Evolutionary conservation across 2,888 invertebrate species (phyloP).

Genomic region (Scrobipalpa costella): DNA sequence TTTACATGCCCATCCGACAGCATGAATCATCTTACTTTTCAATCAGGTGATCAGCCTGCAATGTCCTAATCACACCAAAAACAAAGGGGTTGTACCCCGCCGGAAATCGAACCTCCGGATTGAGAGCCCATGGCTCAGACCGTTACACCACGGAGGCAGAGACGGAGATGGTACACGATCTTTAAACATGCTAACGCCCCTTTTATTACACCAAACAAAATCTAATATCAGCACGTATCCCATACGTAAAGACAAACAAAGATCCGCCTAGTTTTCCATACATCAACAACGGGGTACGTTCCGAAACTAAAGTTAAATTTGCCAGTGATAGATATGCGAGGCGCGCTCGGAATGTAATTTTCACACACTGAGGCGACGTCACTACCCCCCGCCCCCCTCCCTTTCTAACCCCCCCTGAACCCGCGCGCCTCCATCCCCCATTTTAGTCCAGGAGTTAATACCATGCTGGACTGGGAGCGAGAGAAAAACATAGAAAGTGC

Average conservation of each 20-base stretch:
- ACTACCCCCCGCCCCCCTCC: slow-evolving; percentile 56
- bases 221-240: slow-evolving; percentile 8
- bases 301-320: slow-evolving; percentile 80
- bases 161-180: neutral
- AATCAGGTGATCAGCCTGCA: no score
- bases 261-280: slow-evolving; percentile 10
- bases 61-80: no score
- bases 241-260: slow-evolving; percentile 10
- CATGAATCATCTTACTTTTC: no score
- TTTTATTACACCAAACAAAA: slow-evolving; percentile 20
- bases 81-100: no score
- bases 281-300: slow-evolving; percentile 34
- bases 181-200: neutral
- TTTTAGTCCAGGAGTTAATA: slow-evolving; percentile 34
- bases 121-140: no score
- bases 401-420: slow-evolving; percentile 41
- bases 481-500: no score
- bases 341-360: slow-evolving; percentile 81
- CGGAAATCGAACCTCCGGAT: no score
- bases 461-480: no score
- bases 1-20: no score
- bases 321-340: slow-evolving; percentile 81
- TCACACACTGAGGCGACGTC: slow-evolving; percentile 76
- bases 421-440: slow-evolving; percentile 37
- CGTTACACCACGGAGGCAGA: no score